Evolutionary conservation across 2,113 vertebrate species (phyloP), one percentile per base, ranked within the genome.

Genomic region (Macroglossus sobrinus): DNA sequence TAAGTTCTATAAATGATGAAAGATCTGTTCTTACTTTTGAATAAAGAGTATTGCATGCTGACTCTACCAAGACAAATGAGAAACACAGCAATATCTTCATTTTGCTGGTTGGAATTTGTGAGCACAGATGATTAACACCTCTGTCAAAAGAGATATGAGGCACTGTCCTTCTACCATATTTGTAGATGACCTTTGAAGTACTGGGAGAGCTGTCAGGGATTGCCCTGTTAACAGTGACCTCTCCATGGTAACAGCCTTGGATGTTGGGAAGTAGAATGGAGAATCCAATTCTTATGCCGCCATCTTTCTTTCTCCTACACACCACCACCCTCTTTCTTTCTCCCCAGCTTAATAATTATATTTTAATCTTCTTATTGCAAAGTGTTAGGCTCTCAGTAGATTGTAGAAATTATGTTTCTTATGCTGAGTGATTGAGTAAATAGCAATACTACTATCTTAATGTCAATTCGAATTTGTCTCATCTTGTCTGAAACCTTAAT

Each of bases 401-500:
- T 38, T 85, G 7, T 38, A 57, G 64, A 72, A 87, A 71, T 90
- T 90, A 8, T 61, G 63, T 94, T 71, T 79, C 84, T 86, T 63
- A 75, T 55, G 53, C 28, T 91, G n/a, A 1, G 22, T 69, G n/a
- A 57, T 81, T 84, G 87, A 69, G 28, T 72, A 79, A 80, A 80
- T 94, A 85, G 57, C 43, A 80, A 4, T 86, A 57, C 59, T 38
- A 10, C 61, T 91, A 10, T 74, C n/a, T 81, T 80, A 30, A 5
- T 95, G 61, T 84, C 69, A 35, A 2, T 88, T 21, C 84, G 66
- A 93, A 91, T 95, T 78, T 79, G 59, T 85, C 55, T 89, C 71
- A 63, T 95, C 92, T 87, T 86, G 74, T 90, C 50, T 93, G 87
- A 66, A 89, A 55, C 82, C 68, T 84, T 80, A 89, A 53, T 45